Evolutionary conservation across 2,888 invertebrate species (phyloP).

Genomic region (Muschampia plurimacula): DNA sequence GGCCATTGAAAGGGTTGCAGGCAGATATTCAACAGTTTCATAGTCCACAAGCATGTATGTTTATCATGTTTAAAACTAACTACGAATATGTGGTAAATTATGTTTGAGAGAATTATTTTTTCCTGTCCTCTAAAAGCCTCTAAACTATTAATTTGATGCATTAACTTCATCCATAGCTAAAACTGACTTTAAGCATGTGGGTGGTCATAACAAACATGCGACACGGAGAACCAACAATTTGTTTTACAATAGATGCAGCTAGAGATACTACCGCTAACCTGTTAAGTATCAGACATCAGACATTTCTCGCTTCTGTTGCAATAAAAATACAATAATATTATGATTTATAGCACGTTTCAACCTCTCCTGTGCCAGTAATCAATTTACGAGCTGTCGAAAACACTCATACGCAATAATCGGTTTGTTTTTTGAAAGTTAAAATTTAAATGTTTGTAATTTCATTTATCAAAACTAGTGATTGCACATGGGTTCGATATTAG

Average conservation of each 20-base stretch:
- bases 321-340: constrained; percentile 19
- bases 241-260: constrained; percentile 16
- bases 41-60: too few species aligned
- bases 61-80: too few species aligned
- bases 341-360: constrained; percentile 27
- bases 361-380: constrained; percentile 31
- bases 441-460: constrained; percentile 48
- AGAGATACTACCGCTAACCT: constrained; percentile 9
- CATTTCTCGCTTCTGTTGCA: constrained; percentile 24
- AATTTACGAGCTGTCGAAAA: constrained; percentile 43
- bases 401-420: constrained; percentile 32
- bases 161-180: background rate
- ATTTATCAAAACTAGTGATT: constrained; percentile 71
- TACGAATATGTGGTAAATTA: too few species aligned
- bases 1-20: too few species aligned
- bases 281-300: background rate
- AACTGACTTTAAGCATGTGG: background rate
- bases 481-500: constrained; percentile 40
- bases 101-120: too few species aligned
- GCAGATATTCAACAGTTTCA: too few species aligned
- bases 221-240: background rate
- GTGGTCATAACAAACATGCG: background rate
- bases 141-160: too few species aligned
- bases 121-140: too few species aligned
- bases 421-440: constrained; percentile 19